Evolutionary conservation across 2,797 vertebrate genomes (phyloP).

Genomic region (Amniataba percoides): DNA sequence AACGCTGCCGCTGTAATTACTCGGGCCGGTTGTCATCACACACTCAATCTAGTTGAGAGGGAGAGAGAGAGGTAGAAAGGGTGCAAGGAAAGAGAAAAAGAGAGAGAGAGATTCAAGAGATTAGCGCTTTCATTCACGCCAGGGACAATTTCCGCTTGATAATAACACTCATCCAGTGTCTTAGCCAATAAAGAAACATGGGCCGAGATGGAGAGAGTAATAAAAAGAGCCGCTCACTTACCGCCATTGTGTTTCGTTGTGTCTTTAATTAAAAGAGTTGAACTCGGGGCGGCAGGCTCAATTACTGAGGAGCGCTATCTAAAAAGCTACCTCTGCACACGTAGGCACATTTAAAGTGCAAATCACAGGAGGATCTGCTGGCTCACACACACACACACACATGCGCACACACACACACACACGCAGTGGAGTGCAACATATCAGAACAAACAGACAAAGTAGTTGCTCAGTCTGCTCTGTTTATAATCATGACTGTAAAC

Average conservation of each 20-base stretch:
- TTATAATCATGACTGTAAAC: slow-evolving; percentile 46
- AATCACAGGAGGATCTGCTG: slow-evolving; percentile 13
- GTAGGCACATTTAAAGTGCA: slow-evolving; percentile 21
- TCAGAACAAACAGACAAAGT: slow-evolving; percentile 39
- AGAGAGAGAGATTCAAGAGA: slow-evolving; percentile 63
- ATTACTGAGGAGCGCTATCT: slow-evolving; percentile 48
- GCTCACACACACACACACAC: neutral
- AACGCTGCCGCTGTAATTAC: slow-evolving; percentile 79
- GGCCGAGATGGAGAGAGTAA: slow-evolving; percentile 62
- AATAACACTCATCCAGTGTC: slow-evolving; percentile 71
- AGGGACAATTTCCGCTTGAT: slow-evolving; percentile 68
- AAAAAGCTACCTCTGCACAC: slow-evolving; percentile 50
- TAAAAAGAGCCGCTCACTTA: slow-evolving; percentile 50
- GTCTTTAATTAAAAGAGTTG: slow-evolving; percentile 76
- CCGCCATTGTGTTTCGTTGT: slow-evolving; percentile 54
- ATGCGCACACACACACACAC: slow-evolving; percentile 1
- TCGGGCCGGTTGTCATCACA: slow-evolving; percentile 62
- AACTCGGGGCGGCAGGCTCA: slow-evolving; percentile 52
- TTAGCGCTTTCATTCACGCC: slow-evolving; percentile 61
- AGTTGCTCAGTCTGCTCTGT: slow-evolving; percentile 60
- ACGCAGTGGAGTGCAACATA: slow-evolving; percentile 27
- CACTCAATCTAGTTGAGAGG: slow-evolving; percentile 44
- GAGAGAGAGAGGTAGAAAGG: slow-evolving; percentile 21
- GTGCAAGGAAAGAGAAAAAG: neutral
- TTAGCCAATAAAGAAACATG: slow-evolving; percentile 62